Base-by-base conservation (phyloP, 2,888 invertebrate genomes). In the Hirtodrosophila duncani region DNA sequence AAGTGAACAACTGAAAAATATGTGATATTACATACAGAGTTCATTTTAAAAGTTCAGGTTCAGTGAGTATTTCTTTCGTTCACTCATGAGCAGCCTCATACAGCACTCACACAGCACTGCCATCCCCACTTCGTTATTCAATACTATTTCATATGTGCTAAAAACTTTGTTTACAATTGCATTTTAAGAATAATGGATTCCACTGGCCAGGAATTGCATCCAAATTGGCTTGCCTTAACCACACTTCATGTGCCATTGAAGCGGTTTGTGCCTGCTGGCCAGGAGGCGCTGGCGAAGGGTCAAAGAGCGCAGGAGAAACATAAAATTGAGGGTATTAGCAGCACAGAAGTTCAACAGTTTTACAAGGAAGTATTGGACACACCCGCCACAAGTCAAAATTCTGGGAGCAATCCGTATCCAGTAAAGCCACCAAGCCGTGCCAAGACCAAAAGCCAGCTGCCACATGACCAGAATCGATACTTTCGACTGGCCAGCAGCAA, bases 401-500 rank as follows among this genome's bases (percentile, higher is more conserved):
- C n/a, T n/a, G n/a, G n/a, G n/a, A n/a, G n/a, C n/a, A n/a, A n/a
- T n/a, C n/a, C n/a, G n/a, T n/a, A n/a, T n/a, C n/a, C n/a, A n/a
- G n/a, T n/a, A n/a, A n/a, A n/a, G n/a, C n/a, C n/a, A n/a, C n/a
- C 11, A 1, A 29, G 10, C 6, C 21, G n/a, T 8, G 14, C 10
- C 13, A 18, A 2, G 1, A 26, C 0, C 1, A 21, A 8, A 3
- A 14, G 17, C 11, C 13, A 6, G 2, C 1, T 42, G 1, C 52
- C 59, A 0, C 86, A 84, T 33, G 67, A 84, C 7, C 61, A 64
- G 16, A 68, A 62, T 3, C 63, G 60, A 13, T 83, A 81, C 39
- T 87, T 87, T 51, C 65, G 67, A 2, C 83, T 85, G 48, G 89
- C 88, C 2, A 88, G 88, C 26, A 87, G 89, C 81, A 88, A 91